A percentile compares a stretch with the other conserved stretches of the same genome.
These are phyloP conservation scores for Epirrhoe alternata DNA, from an alignment of 2,888 invertebrate genomes.

Conservation along the genomic window DNA sequence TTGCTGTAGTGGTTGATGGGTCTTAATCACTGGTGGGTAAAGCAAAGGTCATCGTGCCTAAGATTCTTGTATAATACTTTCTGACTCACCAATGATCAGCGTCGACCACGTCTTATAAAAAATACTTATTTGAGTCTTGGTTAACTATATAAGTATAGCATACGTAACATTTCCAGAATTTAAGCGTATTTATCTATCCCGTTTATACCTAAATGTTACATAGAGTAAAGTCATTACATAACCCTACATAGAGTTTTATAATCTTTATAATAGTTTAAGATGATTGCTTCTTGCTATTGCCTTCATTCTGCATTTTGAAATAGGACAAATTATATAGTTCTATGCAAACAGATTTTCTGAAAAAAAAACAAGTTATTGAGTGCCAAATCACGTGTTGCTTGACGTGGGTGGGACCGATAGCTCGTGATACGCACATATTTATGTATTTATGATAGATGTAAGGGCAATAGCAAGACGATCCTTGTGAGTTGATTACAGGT, in stretches of 20 bases:
- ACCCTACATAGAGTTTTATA: slow-evolving; percentile 41
- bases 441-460: slow-evolving; percentile 17
- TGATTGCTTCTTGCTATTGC: slow-evolving; percentile 69
- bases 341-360: slow-evolving; percentile 42
- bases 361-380: slow-evolving; percentile 55
- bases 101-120: background rate
- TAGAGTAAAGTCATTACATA: slow-evolving; percentile 41
- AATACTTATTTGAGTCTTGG: background rate
- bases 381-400: slow-evolving; percentile 72
- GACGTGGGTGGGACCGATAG: slow-evolving; percentile 50
- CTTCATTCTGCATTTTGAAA: slow-evolving; percentile 59
- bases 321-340: slow-evolving; percentile 62
- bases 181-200: slow-evolving; percentile 40
- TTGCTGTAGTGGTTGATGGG: background rate
- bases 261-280: slow-evolving; percentile 42
- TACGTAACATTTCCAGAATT: slow-evolving; percentile 39
- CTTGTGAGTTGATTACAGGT: slow-evolving; percentile 55
- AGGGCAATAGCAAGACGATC: slow-evolving; percentile 65
- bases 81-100: background rate
- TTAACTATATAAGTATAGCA: slow-evolving; percentile 20
- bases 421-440: slow-evolving; percentile 35
- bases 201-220: slow-evolving; percentile 40
- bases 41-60: background rate
- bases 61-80: background rate
- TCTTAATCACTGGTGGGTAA: background rate